Base-by-base conservation (phyloP, 1,140 invertebrate genomes). In the Laupala kohalensis region DNA sequence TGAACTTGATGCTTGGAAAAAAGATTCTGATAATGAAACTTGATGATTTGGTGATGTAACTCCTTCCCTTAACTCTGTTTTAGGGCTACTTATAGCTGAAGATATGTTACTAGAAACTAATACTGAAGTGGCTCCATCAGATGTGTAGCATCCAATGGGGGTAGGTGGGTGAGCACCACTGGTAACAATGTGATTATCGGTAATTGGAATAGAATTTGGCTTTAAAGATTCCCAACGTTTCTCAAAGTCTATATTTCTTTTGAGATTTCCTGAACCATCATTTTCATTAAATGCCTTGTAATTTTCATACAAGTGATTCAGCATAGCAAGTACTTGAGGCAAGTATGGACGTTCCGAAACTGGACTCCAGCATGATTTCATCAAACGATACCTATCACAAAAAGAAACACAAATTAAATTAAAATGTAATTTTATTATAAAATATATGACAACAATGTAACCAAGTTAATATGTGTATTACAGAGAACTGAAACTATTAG, bases 341-440 rank as follows among this genome's bases (percentile, higher is more conserved):
- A 85, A 78, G 25, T 78, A 74, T 5, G 80, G 86, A 73, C 79
- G 80, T 71, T 72, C 82, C 77, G 76, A 82, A 73, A 72, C 74
- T 62, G 67, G 78, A 67, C 81, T 80, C 88, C 88, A 90, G 77
- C 89, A 90, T 15, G 86, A 79, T 76, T 86, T 83, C 86, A 90
- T 90, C 67, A 90, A 80, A 79, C 86, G 82, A 76, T 86, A 88
- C 73, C 87, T 89, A 79, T 5, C 81, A 80, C 25, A 73, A 70
- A 74, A 71, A 15, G 73, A 74, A 72, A 29, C 69, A 29, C n/a
- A 19, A 64, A 72, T 29, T 72, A 23, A 73, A 73, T 26, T 67
- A 72, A 27, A 62, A 72, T 25, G 30, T 73, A 68, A 73, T 28
- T 9, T 30, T 13, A 53, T n/a, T n/a, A n/a, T n/a, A n/a, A n/a